Conservation (phyloP, 2,113 vertebrate species). For the Rhagologus leucostigma region DNA sequence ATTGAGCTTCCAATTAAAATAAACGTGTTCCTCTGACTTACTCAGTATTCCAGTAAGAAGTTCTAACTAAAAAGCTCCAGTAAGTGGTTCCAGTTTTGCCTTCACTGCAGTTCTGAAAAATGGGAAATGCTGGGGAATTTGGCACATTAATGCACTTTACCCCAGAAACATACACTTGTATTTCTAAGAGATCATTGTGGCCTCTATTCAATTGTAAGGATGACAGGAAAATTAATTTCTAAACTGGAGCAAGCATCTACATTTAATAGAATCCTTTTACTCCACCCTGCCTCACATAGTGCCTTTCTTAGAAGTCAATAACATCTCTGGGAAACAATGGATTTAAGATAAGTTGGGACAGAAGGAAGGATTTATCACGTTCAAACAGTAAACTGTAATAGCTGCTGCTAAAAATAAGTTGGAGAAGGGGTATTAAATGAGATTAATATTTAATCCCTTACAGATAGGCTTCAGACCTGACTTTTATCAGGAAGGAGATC, state of each 20-base stretch:
- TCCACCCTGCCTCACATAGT: not conserved
- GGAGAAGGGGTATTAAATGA: not conserved
- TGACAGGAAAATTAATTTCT: not conserved
- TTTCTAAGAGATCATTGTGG: not conserved
- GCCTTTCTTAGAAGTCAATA: not conserved
- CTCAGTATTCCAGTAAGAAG: not conserved
- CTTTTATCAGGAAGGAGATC: not conserved
- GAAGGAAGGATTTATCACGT: not conserved
- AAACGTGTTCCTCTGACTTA: not conserved
- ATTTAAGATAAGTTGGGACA: not conserved
- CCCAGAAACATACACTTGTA: not conserved
- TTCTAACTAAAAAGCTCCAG: not conserved
- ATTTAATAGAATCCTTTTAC: not conserved
- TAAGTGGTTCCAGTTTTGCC: not conserved
- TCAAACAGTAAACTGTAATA: not conserved
- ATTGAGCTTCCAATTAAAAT: not conserved
- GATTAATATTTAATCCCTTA: constrained; percentile 22
- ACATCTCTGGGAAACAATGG: not conserved
- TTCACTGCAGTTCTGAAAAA: not conserved
- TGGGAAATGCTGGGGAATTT: not conserved
- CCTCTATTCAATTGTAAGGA: not conserved
- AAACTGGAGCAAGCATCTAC: not conserved
- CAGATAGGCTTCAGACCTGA: not conserved
- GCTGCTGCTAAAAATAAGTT: not conserved
- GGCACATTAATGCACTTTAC: not conserved